A percentile compares a stretch with the other conserved stretches of the same genome.
Conservation (phyloP, 2,888 invertebrate genomes). For the Altica lythri region DNA sequence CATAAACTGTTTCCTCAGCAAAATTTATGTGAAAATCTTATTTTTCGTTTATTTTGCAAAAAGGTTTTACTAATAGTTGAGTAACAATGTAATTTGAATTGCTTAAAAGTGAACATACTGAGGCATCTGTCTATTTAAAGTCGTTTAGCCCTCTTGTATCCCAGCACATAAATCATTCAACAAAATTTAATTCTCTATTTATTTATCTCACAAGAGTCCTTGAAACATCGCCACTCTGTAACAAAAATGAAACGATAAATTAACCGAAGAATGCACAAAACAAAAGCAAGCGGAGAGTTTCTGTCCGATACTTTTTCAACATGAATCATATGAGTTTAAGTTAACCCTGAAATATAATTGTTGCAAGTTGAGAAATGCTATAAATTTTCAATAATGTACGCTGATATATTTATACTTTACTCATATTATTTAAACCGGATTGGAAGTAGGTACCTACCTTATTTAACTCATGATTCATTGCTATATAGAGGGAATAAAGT, state of each 20-base stretch:
- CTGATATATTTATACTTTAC: constrained; percentile 19
- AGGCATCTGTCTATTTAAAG: constrained; percentile 8
- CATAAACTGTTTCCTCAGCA: too few species aligned
- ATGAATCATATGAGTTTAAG: constrained; percentile 26
- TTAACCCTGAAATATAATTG: constrained; percentile 28
- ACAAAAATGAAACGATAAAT: constrained; percentile 25
- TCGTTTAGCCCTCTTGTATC: not conserved
- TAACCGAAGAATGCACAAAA: constrained; percentile 17
- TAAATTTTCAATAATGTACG: constrained; percentile 30
- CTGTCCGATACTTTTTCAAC: constrained; percentile 27
- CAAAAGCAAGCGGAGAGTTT: constrained; percentile 16
- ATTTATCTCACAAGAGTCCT: constrained; percentile 25
- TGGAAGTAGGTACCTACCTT: too few species aligned
- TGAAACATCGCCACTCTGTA: constrained; percentile 21
- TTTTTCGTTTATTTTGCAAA: too few species aligned
- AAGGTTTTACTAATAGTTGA: too few species aligned
- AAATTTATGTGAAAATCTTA: too few species aligned
- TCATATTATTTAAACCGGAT: too few species aligned
- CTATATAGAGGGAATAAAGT: not conserved
- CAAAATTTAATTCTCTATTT: constrained; percentile 24
- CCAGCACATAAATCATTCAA: constrained; percentile 20
- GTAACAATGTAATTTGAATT: too few species aligned
- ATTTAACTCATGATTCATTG: constrained; percentile 8
- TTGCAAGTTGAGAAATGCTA: constrained; percentile 25
- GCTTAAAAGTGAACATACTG: too few species aligned